Evolutionary conservation across 2,888 invertebrate species (phyloP).

Genomic region (Drosophila paranaensis): DNA sequence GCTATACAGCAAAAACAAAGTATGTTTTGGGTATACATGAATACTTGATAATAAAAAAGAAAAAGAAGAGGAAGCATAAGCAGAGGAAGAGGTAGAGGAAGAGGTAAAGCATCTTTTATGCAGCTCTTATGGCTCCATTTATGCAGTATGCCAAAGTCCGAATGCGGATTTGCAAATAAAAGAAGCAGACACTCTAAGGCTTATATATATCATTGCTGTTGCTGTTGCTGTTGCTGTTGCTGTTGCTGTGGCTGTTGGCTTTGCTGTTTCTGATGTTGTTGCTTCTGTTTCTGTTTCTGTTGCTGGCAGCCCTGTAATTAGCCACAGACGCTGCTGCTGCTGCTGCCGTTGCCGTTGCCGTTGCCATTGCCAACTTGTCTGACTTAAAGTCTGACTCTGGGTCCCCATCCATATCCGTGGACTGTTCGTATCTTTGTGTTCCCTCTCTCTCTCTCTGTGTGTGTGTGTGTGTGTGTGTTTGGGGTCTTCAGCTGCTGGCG

Average conservation of each 20-base stretch:
- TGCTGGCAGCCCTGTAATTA: constrained; percentile 78
- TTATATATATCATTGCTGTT: constrained; percentile 73
- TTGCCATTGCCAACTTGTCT: constrained; percentile 66
- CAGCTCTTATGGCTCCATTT: constrained; percentile 23
- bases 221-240: constrained; percentile 46
- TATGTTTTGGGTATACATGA: background rate
- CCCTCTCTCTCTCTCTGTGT: no score
- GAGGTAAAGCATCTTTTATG: constrained; percentile 9
- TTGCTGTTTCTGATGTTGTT: constrained; percentile 57
- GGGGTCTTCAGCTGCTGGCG: constrained; percentile 60
- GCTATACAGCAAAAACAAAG: background rate
- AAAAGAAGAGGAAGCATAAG: background rate
- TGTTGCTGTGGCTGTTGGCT: constrained; percentile 53
- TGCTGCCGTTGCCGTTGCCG: constrained; percentile 39
- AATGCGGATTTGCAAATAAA: constrained; percentile 55
- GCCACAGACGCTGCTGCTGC: constrained; percentile 66
- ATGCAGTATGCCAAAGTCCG: constrained; percentile 28
- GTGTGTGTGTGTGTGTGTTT: constrained; percentile 22
- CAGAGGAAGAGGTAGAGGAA: no score
- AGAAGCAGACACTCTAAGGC: constrained; percentile 41
- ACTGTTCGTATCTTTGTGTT: constrained; percentile 17
- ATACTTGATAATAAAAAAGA: background rate
- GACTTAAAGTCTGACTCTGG: constrained; percentile 34
- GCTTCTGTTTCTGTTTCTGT: constrained; percentile 49
- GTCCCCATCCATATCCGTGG: constrained; percentile 18